Base-by-base conservation (phyloP, 2,888 invertebrate species). In the Ichneumon xanthorius region DNA sequence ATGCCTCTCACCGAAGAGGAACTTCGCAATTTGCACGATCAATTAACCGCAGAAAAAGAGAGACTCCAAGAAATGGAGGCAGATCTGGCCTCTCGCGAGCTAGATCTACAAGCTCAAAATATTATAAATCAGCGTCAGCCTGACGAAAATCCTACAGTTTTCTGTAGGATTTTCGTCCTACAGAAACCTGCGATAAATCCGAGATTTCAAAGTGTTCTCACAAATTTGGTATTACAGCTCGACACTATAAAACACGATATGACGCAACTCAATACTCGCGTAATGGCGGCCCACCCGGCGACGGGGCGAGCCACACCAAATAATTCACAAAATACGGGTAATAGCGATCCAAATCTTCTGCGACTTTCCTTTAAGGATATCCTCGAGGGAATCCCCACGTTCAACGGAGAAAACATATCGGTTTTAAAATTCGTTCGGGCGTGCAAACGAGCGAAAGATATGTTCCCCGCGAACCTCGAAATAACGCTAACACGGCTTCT, bases 341-440 rank as follows among this genome's bases (percentile, higher is more conserved):
- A 37, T 37, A 37, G 37, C 19, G 55, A 55, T 30, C 9, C 58
- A 6, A 3, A 22, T 4, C 9, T 30, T 4, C 58, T 30, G 9
- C 22, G 58, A 58, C 26, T 58, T 7, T 26, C 58, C 0, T 80
- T 72, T 5, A 72, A 75, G 3, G 82, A 80, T 6, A 55, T 73
- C 0, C 40, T 85, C 1, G 76, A 71, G 0, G 26, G 63, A 9
- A 55, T 82, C 2, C 82, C 82, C 0, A 7, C 0, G 0, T 85
- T 76, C 19, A 65, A 50, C 37, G 82, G 83, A 0, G 19, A 77
- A 0, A 80, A 80, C 14, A 61, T 78, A 1, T 30, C 82, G 0
- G 53, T 83, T 1, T 22, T 68, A 3, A 65, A 77, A 63, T 86
- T 83, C 7, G n/a, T 26, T 4, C 58, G 83, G 2, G 77, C 80